A percentile compares a stretch with the other conserved stretches of the same genome.
Conservation (phyloP, 2,888 invertebrate species). For the Melinaea menophilus region DNA sequence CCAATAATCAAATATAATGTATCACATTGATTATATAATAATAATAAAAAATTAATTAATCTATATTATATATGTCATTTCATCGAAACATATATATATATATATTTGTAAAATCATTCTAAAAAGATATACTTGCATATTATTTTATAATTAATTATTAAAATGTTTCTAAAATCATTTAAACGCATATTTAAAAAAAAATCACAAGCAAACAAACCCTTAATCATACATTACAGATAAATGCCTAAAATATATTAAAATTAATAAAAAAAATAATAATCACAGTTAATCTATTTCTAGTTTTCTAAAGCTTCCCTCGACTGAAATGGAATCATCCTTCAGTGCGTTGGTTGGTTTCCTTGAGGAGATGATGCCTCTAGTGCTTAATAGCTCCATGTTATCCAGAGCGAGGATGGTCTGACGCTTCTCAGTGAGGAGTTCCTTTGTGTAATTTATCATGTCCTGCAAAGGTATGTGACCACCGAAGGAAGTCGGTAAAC, state of each 20-base stretch:
- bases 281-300: conserved; percentile 79
- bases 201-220: background rate
- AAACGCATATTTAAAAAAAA: background rate
- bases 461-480: conserved; percentile 83
- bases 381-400: conserved; percentile 81
- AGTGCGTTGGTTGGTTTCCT: conserved; percentile 47
- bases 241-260: conserved; percentile 16
- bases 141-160: too few relatives aligned
- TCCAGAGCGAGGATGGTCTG: conserved; percentile 79
- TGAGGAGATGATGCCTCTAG: conserved; percentile 71
- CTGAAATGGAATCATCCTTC: conserved; percentile 50
- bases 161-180: too few relatives aligned
- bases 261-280: conserved; percentile 15
- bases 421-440: conserved; percentile 79
- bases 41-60: too few relatives aligned
- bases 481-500: conserved; percentile 85
- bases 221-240: conserved; percentile 11
- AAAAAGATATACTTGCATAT: too few relatives aligned
- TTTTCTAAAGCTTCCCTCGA: conserved; percentile 83
- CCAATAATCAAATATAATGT: too few relatives aligned
- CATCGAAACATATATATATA: too few relatives aligned
- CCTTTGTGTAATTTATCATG: conserved; percentile 84
- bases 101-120: too few relatives aligned
- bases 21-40: too few relatives aligned
- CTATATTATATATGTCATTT: too few relatives aligned